Evolutionary conservation across 2,888 invertebrate genomes (phyloP).

Genomic region (Drosophila mulleri): DNA sequence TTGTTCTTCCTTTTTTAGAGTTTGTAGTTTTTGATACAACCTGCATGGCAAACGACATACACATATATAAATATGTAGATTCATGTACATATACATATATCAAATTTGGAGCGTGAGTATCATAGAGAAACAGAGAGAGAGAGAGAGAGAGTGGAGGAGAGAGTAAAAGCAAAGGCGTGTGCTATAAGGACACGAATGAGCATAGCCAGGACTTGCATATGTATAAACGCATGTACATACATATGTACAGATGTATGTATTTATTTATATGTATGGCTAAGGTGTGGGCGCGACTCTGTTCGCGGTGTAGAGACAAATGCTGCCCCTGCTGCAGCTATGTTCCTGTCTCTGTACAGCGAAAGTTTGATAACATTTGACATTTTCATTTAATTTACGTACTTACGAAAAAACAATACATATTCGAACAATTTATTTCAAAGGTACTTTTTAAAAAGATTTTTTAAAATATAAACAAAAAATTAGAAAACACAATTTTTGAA

Average conservation of each 20-base stretch:
- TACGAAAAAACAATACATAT: no score
- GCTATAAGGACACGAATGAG: constrained; percentile 40
- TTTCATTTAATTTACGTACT: not conserved
- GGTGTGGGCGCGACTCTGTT: constrained; percentile 35
- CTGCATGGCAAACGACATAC: constrained; percentile 24
- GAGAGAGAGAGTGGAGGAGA: not conserved
- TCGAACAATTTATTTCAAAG: no score
- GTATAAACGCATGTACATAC: constrained; percentile 10
- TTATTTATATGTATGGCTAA: constrained; percentile 11
- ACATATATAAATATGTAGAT: constrained; percentile 3
- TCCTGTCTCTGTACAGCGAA: not conserved
- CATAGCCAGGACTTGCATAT: constrained; percentile 33
- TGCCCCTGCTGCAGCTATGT: constrained; percentile 35
- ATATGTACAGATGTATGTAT: constrained; percentile 14
- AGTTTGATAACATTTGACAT: not conserved
- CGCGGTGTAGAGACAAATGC: constrained; percentile 63
- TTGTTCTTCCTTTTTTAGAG: constrained; percentile 1
- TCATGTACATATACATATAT: not conserved
- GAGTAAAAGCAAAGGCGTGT: constrained; percentile 43
- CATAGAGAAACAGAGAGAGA: constrained; percentile 1
- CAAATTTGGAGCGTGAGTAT: constrained; percentile 8
- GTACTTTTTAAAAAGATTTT: no score
- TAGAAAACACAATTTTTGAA: no score
- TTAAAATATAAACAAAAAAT: no score
- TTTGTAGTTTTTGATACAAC: constrained; percentile 14